Evolutionary conservation across 2,797 vertebrate genomes (phyloP).

Genomic region (Dipus sagitta): DNA sequence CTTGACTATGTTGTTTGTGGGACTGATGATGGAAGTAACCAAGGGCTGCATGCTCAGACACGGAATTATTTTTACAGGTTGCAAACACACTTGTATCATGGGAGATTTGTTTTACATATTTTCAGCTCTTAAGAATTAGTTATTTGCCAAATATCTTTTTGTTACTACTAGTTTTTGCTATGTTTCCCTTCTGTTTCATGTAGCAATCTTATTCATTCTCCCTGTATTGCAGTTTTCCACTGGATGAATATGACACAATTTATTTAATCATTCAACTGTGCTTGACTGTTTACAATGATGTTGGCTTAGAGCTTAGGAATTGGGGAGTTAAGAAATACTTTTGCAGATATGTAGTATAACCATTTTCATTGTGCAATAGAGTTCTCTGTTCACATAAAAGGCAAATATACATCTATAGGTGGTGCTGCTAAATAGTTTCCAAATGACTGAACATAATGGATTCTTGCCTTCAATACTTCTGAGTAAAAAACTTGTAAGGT

Average conservation of each 20-base stretch:
- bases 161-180: background rate
- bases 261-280: background rate
- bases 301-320: background rate
- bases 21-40: no score
- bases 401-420: background rate
- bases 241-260: background rate
- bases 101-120: background rate
- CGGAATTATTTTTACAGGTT: background rate
- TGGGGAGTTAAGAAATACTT: background rate
- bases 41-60: background rate
- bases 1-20: no score
- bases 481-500: background rate
- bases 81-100: background rate
- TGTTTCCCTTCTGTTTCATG: background rate
- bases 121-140: background rate
- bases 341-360: background rate
- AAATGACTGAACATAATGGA: background rate
- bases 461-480: background rate
- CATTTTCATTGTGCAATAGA: background rate
- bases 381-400: background rate
- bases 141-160: background rate
- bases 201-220: background rate
- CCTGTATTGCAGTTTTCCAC: background rate
- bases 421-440: background rate
- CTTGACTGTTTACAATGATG: background rate